phyloP scores from a whole-genome alignment of 2,888 invertebrate genomes.

The Lithophane socia region DNA sequence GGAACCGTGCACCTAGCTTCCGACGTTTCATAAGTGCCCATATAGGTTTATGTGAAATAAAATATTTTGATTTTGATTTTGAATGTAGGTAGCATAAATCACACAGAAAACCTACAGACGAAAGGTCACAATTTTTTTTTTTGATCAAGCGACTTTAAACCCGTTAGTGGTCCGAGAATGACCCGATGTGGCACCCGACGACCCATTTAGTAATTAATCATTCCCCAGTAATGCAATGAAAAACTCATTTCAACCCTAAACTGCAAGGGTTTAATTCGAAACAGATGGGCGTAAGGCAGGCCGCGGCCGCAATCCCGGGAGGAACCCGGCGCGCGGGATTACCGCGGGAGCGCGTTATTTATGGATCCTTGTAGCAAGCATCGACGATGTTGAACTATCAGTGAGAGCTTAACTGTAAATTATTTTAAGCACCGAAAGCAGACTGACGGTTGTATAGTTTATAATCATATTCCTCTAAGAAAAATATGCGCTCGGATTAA shows the following conservation, averaged over 20 bases:
- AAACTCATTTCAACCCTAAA: constrained; percentile 51
- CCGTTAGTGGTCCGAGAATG: constrained; percentile 20
- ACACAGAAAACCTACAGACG: constrained; percentile 3
- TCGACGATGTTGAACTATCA: constrained; percentile 27
- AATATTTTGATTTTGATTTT: too few relatives aligned
- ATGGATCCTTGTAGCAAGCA: constrained; percentile 28
- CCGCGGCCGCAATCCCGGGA: constrained; percentile 41
- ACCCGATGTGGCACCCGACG: neutral
- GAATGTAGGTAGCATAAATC: constrained; percentile 1
- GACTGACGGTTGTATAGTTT: neutral
- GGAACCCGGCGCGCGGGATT: constrained; percentile 28
- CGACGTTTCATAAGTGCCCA: too few relatives aligned
- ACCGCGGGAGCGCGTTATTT: constrained; percentile 23
- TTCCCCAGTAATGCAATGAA: constrained; percentile 57
- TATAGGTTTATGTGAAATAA: too few relatives aligned
- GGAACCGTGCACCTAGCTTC: too few relatives aligned
- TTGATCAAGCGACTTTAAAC: constrained; percentile 5
- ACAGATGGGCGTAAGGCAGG: constrained; percentile 51
- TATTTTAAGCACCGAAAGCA: neutral
- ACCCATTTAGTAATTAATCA: constrained; percentile 46
- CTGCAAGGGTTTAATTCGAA: constrained; percentile 53
- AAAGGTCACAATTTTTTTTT: constrained; percentile 5
- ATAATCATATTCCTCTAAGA: neutral
- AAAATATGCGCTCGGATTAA: neutral
- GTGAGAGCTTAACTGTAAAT: constrained; percentile 6